Evolutionary conservation across 2,888 invertebrate species (phyloP), one percentile per base, ranked within the genome.

Genomic region (Neuroscelio doddi): DNA sequence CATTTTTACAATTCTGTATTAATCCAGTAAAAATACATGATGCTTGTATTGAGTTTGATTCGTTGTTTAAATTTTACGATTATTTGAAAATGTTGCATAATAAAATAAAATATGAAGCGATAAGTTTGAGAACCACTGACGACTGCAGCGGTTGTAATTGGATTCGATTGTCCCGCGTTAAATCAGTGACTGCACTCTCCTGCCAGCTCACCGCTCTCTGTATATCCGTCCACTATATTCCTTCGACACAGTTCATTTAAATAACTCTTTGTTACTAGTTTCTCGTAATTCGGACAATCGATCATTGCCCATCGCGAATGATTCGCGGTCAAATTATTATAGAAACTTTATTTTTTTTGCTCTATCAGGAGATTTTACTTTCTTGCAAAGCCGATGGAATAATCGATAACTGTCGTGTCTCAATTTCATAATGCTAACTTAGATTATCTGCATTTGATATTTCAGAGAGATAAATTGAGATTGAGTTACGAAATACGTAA

Each of bases 141-240:
- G 56, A 72, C 74, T 72, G 74, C 79, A 77, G 80, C 77, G 75
- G 74, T 81, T 82, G 83, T 83, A 83, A 83, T 83, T 83, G 82
- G 82, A 83, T 83, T 83, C 64, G 50, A 10, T 36, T 53, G 83
- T 83, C 82, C 83, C 81, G 80, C 81, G 81, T 83, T 83, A 82
- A 83, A 83, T 83, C 82, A 82, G 82, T 79, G 80, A 81, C 82
- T 80, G 79, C 79, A 74, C 77, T 76, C 77, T 71, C 70, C 72
- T 69, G 70, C 68, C 73, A 70, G 68, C 71, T 74, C 73, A 71
- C 69, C 72, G 68, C 72, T 77, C 74, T 71, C 67, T 71, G 75
- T 74, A 74, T 71, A 77, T 80, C 76, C 77, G 73, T 77, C 76
- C 77, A 74, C 76, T 74, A 68, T n/a, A n/a, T 62, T 77, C 73